These are phyloP conservation scores for Drosophila littoralis DNA, from an alignment of 1,140 invertebrate genomes.

Conservation along the genomic window DNA sequence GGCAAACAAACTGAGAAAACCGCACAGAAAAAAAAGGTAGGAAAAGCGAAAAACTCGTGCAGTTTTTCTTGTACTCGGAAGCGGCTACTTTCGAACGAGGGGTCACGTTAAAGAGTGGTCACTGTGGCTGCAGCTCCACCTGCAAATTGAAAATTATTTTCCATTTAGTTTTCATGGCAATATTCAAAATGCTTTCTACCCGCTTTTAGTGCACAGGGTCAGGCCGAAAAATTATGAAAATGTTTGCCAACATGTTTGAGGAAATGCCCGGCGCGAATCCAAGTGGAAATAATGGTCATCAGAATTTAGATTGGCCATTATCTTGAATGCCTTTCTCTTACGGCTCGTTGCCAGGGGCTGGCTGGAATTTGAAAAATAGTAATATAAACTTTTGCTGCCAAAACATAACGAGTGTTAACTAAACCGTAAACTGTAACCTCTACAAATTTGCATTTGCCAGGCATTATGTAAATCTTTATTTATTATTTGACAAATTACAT, in stretches of 20 bases:
- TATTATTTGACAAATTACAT: too few relatives aligned
- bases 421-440: not conserved
- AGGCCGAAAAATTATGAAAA: conserved; percentile 39
- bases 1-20: conserved; percentile 21
- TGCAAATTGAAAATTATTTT: conserved; percentile 78
- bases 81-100: conserved; percentile 10
- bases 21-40: conserved; percentile 8
- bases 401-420: too few relatives aligned
- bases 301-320: conserved; percentile 57
- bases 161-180: conserved; percentile 53
- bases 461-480: too few relatives aligned
- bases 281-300: conserved; percentile 55
- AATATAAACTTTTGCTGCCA: not conserved
- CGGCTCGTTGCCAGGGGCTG: conserved; percentile 1
- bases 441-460: not conserved
- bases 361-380: not conserved
- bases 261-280: conserved; percentile 17
- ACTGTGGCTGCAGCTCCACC: conserved; percentile 8
- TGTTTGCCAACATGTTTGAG: conserved; percentile 36
- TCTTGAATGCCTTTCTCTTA: conserved; percentile 12
- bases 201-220: conserved; percentile 25
- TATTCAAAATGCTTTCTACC: conserved; percentile 37
- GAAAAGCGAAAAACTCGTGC: conserved; percentile 14
- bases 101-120: conserved; percentile 12
- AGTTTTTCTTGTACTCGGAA: conserved; percentile 36